Evolutionary conservation across 2,797 vertebrate species (phyloP).

Genomic region (Falco berigora): DNA sequence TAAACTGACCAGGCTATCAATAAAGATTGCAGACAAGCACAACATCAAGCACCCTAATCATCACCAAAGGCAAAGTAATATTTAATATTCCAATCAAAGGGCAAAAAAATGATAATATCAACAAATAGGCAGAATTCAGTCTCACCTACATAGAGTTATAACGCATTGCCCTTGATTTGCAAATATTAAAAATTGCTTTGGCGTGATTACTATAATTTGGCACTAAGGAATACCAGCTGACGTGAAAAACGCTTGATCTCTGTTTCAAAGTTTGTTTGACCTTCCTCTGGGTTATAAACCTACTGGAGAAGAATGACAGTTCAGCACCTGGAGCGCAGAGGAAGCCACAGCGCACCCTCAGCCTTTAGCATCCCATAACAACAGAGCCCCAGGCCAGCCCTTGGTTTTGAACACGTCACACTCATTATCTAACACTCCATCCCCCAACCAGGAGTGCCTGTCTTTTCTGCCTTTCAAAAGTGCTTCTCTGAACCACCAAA

Average conservation of each 20-base stretch:
- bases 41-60: neutral
- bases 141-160: neutral
- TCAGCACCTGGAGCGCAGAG: neutral
- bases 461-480: neutral
- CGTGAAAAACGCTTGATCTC: neutral
- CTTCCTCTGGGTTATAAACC: neutral
- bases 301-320: rapidly evolving
- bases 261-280: rapidly evolving
- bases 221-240: neutral
- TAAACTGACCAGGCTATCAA: neutral
- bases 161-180: rapidly evolving
- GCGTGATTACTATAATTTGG: neutral
- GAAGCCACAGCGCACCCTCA: neutral
- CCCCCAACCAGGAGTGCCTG: rapidly evolving
- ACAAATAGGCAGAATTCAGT: neutral
- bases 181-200: neutral
- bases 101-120: rapidly evolving
- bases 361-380: neutral
- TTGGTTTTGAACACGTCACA: rapidly evolving
- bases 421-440: rapidly evolving
- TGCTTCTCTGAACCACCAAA: neutral
- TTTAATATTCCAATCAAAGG: neutral
- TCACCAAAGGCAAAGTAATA: neutral
- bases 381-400: rapidly evolving
- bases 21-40: neutral